Base-by-base conservation (phyloP, 2,113 vertebrate genomes). In the Periophthalmus modestus region DNA sequence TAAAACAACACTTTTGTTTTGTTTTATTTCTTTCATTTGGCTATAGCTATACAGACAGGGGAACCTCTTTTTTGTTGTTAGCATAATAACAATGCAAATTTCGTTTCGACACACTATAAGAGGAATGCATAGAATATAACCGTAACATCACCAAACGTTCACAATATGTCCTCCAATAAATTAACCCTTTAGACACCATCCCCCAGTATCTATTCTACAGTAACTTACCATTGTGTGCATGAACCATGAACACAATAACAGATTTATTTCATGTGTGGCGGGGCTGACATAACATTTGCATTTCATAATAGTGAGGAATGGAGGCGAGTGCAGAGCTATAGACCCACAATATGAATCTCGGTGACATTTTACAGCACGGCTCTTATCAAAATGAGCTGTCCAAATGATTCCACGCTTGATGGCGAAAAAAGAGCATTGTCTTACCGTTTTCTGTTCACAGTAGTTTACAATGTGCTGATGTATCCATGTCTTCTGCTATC, bases 201-300 rank as follows among this genome's bases (percentile, higher is more conserved):
- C 7, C 18, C 2, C 52, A 21, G 18, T 54, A 9, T 7, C 15
- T 19, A 9, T 10, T 69, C 33, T 71, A 6, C 50, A 55, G 52
- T 55, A 12, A 6, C 14, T 39, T 18, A 13, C 46, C 68, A 34
- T 11, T 47, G 43, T 46, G 48, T 54, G 23, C 58, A 62, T 65
- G 77, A 74, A 82, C 55, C 23, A 2, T 57, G 55, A 70, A 65
- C 16, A 2, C 39, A 78, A 78, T 69, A 77, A 67, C 59, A 77
- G 71, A 87, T 89, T 83, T 79, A 85, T 88, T 78, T 80, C 48
- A 23, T 59, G 50, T 21, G n/a, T 79, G 76, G 74, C 76, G 74
- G 65, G 83, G 78, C 23, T 80, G 84, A 88, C 81, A 80, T 75
- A 88, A 84, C 73, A 86, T 90, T 91, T 89, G 82, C 85, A 86